Evolutionary conservation across 2,113 vertebrate species (phyloP).

Genomic region (Uria lomvia): DNA sequence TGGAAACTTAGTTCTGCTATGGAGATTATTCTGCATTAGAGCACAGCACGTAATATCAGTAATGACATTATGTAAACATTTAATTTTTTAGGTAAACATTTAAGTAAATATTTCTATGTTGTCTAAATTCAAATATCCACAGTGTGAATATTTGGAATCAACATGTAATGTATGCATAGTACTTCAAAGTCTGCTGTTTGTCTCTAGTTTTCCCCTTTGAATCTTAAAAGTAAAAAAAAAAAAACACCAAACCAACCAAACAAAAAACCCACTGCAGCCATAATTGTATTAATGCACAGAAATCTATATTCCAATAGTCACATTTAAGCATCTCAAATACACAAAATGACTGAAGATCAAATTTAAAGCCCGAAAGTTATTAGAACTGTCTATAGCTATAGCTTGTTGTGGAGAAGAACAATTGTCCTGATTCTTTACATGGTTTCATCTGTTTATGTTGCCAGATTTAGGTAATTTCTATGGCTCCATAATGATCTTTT

Average conservation of each 20-base stretch:
- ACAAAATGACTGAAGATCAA: not conserved
- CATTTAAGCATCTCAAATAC: not conserved
- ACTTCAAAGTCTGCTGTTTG: not conserved
- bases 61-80: not conserved
- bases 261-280: not conserved
- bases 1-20: not conserved
- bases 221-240: not conserved
- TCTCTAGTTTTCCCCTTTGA: not conserved
- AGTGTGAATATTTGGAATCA: not conserved
- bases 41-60: not conserved
- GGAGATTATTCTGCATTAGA: not conserved
- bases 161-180: not conserved
- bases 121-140: not conserved
- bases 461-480: not conserved
- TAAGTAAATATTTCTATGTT: not conserved
- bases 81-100: not conserved
- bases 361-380: not conserved
- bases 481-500: not conserved
- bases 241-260: not conserved
- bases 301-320: not conserved
- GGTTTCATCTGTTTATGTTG: not conserved
- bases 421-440: not conserved
- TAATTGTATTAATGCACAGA: not conserved
- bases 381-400: not conserved
- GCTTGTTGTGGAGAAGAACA: not conserved